Percentiles rank a stretch among this genome's conserved stretches.
Conservation (phyloP, 2,113 vertebrate genomes). For the Platycercus adscitus region DNA sequence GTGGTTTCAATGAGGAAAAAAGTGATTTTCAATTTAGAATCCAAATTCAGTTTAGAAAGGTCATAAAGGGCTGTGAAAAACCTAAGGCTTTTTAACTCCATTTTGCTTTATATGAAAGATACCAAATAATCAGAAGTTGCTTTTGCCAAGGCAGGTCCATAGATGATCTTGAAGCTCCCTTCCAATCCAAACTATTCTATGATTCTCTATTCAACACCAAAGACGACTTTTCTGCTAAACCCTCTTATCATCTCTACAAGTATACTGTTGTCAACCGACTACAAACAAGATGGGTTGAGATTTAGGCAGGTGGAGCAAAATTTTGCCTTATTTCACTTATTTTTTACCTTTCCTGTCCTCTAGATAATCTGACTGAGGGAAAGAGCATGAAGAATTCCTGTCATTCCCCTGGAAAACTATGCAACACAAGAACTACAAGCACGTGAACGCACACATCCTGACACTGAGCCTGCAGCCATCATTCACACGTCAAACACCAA, state of each 20-base stretch:
- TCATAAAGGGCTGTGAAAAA: background rate
- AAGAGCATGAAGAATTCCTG: background rate
- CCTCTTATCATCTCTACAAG: background rate
- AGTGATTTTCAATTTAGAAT: background rate
- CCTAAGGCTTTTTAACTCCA: background rate
- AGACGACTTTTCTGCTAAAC: background rate
- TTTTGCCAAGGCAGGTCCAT: background rate
- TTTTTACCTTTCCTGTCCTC: background rate
- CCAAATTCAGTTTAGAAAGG: background rate
- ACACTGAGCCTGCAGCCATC: background rate
- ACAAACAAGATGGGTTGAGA: background rate
- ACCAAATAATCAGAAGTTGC: background rate
- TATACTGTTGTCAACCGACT: background rate
- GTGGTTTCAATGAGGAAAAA: background rate
- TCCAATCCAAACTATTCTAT: background rate
- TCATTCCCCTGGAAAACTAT: background rate
- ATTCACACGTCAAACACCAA: background rate
- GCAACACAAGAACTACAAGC: background rate
- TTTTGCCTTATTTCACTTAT: background rate
- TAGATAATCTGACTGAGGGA: background rate
- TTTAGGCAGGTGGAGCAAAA: background rate
- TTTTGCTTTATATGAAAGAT: background rate
- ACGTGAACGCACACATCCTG: rapidly evolving
- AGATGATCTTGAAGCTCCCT: background rate
- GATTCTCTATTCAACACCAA: background rate